These are phyloP conservation scores for Cacatua alba DNA, from an alignment of 2,113 vertebrate species.

Conservation along the genomic window DNA sequence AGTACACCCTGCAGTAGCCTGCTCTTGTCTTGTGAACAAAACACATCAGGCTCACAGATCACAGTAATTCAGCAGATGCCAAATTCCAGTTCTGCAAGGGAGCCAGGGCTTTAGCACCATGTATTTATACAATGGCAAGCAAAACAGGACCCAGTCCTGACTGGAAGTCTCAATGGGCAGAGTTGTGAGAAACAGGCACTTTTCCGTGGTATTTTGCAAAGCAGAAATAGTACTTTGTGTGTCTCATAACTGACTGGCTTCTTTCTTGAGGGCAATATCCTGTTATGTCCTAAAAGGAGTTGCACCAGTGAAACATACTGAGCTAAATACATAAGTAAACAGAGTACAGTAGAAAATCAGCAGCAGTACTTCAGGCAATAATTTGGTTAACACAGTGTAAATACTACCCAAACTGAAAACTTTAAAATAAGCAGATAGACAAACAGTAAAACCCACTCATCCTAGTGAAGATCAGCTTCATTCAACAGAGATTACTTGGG, in stretches of 20 bases:
- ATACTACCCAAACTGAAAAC: neutral
- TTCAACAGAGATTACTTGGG: neutral
- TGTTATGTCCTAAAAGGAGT: neutral
- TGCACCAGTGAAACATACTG: neutral
- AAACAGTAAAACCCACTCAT: neutral
- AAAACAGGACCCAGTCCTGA: neutral
- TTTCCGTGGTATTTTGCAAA: neutral
- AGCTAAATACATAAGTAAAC: neutral
- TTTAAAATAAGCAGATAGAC: neutral
- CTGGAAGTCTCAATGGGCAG: neutral
- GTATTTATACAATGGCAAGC: neutral
- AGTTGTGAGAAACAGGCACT: accelerated
- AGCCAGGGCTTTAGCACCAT: neutral
- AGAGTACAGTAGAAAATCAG: neutral
- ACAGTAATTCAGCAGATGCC: neutral
- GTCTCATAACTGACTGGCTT: neutral
- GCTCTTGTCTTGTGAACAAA: neutral
- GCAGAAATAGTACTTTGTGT: neutral
- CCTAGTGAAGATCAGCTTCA: neutral
- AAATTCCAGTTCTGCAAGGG: neutral
- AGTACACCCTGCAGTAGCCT: neutral
- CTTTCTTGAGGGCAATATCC: neutral
- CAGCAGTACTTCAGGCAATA: neutral
- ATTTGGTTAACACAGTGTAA: neutral
- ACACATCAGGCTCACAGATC: neutral